Percentiles rank a stretch among this genome's conserved stretches.
These are phyloP conservation scores for Acronicta alni DNA, from an alignment of 2,888 invertebrate species.

Conservation along the genomic window DNA sequence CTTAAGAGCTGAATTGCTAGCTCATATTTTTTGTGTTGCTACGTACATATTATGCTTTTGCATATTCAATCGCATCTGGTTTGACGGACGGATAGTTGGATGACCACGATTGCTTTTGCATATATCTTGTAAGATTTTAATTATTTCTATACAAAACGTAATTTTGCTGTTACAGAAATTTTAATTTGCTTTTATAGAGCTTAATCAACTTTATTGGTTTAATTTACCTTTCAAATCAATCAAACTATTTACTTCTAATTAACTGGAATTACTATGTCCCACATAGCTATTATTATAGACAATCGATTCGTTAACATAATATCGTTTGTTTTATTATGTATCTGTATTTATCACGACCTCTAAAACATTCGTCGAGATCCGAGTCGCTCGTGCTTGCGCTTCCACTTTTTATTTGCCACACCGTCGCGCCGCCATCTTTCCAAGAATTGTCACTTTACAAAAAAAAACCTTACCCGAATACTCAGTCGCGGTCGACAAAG, in stretches of 20 bases:
- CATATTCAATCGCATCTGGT: neutral
- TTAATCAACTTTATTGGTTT: conserved; percentile 3
- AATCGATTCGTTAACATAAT: conserved; percentile 40
- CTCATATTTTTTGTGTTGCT: conserved; percentile 2
- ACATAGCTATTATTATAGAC: conserved; percentile 37
- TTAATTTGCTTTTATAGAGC: neutral
- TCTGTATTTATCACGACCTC: conserved; percentile 68
- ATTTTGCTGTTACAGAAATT: conserved; percentile 1
- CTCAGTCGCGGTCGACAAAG: conserved; percentile 73
- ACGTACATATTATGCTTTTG: conserved; percentile 15
- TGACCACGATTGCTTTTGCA: conserved; percentile 10
- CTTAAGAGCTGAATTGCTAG: conserved; percentile 30
- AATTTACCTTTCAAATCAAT: conserved; percentile 16
- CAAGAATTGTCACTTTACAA: conserved; percentile 76
- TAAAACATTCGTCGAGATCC: conserved; percentile 67
- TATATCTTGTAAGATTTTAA: neutral
- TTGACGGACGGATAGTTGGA: too few species aligned
- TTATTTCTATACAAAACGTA: neutral
- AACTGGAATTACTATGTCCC: conserved; percentile 17
- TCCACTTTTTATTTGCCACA: conserved; percentile 72
- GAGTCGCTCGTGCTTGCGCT: conserved; percentile 76
- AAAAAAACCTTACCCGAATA: conserved; percentile 67
- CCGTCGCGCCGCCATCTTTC: conserved; percentile 75
- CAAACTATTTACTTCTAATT: conserved; percentile 23
- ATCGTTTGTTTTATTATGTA: conserved; percentile 51